phyloP scores from a whole-genome alignment of 2,888 invertebrate genomes.

The Desoria tigrina region DNA sequence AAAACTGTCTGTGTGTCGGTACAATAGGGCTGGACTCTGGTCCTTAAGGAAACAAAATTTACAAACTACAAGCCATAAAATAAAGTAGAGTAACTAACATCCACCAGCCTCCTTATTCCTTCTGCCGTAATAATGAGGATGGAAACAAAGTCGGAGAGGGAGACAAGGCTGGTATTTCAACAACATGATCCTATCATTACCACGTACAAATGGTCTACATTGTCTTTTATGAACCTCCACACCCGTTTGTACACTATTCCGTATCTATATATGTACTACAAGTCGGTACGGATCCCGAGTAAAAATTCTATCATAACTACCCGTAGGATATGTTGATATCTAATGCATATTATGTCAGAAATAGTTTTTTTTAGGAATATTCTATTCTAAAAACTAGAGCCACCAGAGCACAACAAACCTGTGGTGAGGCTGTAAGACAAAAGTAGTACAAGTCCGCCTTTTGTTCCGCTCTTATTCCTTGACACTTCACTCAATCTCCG shows the following conservation, averaged over 20 bases:
- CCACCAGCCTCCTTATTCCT: too few species aligned
- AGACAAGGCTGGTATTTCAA: background rate
- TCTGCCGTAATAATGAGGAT: background rate
- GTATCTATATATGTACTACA: background rate
- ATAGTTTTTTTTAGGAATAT: too few species aligned
- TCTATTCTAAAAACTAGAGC: background rate
- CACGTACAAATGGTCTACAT: constrained; percentile 17
- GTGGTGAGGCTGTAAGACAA: background rate
- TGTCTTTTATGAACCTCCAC: background rate
- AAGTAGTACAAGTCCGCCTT: constrained; percentile 26
- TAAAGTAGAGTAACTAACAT: too few species aligned
- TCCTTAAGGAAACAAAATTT: too few species aligned
- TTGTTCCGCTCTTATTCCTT: constrained; percentile 28
- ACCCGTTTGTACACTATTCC: background rate
- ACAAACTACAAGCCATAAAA: too few species aligned
- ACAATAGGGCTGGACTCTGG: too few species aligned
- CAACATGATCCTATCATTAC: constrained; percentile 20
- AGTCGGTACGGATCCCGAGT: too few species aligned
- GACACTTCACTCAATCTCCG: constrained; percentile 34
- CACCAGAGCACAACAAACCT: constrained; percentile 14
- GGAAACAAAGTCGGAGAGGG: background rate
- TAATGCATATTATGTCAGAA: too few species aligned
- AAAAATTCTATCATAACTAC: too few species aligned
- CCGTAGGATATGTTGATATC: too few species aligned
- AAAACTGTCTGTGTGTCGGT: too few species aligned